Evolutionary conservation across 2,797 vertebrate species (phyloP).

Genomic region (Anomalospiza imberbis): DNA sequence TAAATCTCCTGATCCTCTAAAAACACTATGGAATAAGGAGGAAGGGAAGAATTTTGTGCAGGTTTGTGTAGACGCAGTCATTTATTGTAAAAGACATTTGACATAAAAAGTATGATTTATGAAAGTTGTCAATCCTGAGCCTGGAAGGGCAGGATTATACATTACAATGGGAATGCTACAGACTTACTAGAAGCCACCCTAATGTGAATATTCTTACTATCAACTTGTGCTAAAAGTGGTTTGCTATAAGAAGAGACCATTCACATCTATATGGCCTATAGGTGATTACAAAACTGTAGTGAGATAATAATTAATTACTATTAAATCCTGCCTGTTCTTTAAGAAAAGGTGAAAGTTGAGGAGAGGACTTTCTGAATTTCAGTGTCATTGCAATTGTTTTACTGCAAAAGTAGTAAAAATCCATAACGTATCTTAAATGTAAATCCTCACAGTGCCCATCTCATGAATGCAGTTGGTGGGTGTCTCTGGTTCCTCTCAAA

Average conservation of each 20-base stretch:
- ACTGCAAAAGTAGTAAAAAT: neutral
- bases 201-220: neutral
- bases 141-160: neutral
- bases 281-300: neutral
- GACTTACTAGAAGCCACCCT: neutral
- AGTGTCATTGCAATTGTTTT: neutral
- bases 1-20: neutral
- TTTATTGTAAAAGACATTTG: neutral
- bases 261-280: neutral
- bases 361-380: neutral
- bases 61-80: neutral
- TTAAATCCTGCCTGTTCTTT: neutral
- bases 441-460: neutral
- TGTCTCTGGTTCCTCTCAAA: constrained; percentile 57
- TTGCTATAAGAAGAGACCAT: neutral
- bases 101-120: neutral
- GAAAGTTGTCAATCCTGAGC: neutral
- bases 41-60: neutral
- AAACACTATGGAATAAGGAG: neutral
- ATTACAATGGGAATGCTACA: neutral
- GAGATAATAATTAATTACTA: neutral
- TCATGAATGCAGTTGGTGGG: neutral
- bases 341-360: neutral
- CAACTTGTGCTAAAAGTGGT: neutral
- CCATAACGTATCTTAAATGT: neutral